Conservation (phyloP, 2,113 vertebrate genomes). For the Colinus virginianus region DNA sequence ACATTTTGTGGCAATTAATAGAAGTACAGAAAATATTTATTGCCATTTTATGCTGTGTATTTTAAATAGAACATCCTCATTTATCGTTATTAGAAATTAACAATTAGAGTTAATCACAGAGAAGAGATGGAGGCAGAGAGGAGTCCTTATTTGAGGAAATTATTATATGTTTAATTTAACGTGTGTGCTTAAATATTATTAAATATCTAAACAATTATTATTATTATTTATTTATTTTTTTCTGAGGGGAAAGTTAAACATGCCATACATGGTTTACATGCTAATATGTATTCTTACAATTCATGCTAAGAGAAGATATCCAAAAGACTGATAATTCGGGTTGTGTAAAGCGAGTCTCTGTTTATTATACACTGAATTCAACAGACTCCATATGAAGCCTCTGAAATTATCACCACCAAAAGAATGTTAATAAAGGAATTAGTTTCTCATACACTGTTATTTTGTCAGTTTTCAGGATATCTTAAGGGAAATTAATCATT, state of each 20-base stretch:
- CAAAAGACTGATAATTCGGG: slow-evolving; percentile 23
- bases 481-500: not conserved
- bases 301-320: slow-evolving; percentile 14
- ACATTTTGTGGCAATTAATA: not conserved
- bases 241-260: not conserved
- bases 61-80: not conserved
- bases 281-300: not conserved
- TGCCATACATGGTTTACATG: not conserved
- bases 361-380: not conserved
- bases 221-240: not conserved
- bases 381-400: not conserved
- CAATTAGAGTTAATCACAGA: not conserved
- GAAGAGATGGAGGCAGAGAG: not conserved
- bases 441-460: not conserved
- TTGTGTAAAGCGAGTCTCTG: slow-evolving; percentile 7
- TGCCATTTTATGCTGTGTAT: not conserved
- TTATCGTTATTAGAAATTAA: not conserved
- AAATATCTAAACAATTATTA: not conserved
- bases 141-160: not conserved
- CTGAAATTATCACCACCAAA: not conserved
- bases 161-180: not conserved
- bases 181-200: not conserved
- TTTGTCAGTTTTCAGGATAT: not conserved
- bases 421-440: not conserved
- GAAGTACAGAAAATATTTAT: not conserved